Base-by-base conservation (phyloP, 2,797 vertebrate genomes). In the Tapirus indicus region DNA sequence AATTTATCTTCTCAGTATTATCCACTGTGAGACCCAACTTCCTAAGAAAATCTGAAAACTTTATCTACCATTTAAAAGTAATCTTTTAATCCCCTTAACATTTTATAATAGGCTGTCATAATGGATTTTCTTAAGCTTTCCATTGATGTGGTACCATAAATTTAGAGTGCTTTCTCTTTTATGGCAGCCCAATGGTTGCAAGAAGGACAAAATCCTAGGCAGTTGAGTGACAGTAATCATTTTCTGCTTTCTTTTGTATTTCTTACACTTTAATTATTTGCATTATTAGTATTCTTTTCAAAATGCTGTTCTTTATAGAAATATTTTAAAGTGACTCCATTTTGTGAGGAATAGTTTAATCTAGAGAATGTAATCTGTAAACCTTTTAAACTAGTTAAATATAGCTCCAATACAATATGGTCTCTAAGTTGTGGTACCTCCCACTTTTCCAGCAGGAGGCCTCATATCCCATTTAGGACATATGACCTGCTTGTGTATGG, bases 11-110 rank as follows among this genome's bases (percentile, higher is more conserved):
- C 56, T 96, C 41, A 25, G 56, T 74, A 74, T 95, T 97, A 97
- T 96, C 74, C 88, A 96, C 89, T 95, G 16, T 95, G 79, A 95
- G 47, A 74, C n/a, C 62, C 58, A 96, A 87, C 88, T 89, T 97
- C 29, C 62, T 92, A 88, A 89, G 95, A 95, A 97, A 95, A 92
- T 93, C 54, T 96, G 52, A 87, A 95, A 98, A 96, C 69, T 80
- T 97, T 96, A 97, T 97, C 97, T 97, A 78, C 92, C 69, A 96
- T 44, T 97, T 97, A 96, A 97, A 96, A 96, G 62, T 97, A 97
- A 97, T 96, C 96, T 97, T 95, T 97, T 97, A 98, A 97, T 98
- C 95, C 96, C 87, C 74, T 94, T 97, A 92, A 27, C 93, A 68
- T 94, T 94, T 97, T 95, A 86, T 97, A 98, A 96, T 91, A 93